Base-by-base conservation (phyloP, 2,888 invertebrate genomes). In the Andrena marginata region DNA sequence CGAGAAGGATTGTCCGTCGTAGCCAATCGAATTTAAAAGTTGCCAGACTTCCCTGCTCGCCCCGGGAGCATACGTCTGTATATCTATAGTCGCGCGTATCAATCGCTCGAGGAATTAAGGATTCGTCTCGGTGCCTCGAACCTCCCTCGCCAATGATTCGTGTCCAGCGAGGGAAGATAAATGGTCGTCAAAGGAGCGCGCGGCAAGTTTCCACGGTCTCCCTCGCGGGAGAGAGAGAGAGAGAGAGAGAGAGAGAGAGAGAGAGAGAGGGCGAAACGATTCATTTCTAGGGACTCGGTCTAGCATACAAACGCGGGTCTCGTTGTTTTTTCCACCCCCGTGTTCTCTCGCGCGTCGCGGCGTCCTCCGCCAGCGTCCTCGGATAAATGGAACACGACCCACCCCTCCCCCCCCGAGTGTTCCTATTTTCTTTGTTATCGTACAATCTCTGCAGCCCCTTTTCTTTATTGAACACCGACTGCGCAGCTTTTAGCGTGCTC, bases 371-470 rank as follows among this genome's bases (percentile, higher is more conserved):
- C 42, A 51, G 72, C 71, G 74, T 73, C 77, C 65, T 48, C 70
- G 84, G 70, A 86, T 88, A 86, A 87, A 88, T 87, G 85, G 85
- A 82, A 76, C 85, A 68, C 81, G 70, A 54, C 68, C 69, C 71
- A 68, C 56, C 77, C 69, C 68, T 68, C 51, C 77, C 8, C 6
- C 49, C 16, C 6, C 42, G 29, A 6, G 26, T 64, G 54, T 81
- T 79, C 63, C 76, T 80, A 79, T 68, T 82, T 76, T 77, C 76
- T 67, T 72, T 85, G 71, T 87, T 86, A 86, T 86, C 86, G 71
- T 78, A 20, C 82, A 75, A 81, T 76, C 74, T 71, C 78, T 67
- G 77, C 56, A 48, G 16, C 10, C 33, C 33, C 59, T 29, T 56
- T 31, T 63, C 67, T 42, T 65, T 69, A 70, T 71, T 56, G 80